Evolutionary conservation across 2,113 vertebrate genomes (phyloP).

Genomic region (Pterocles burchelli): DNA sequence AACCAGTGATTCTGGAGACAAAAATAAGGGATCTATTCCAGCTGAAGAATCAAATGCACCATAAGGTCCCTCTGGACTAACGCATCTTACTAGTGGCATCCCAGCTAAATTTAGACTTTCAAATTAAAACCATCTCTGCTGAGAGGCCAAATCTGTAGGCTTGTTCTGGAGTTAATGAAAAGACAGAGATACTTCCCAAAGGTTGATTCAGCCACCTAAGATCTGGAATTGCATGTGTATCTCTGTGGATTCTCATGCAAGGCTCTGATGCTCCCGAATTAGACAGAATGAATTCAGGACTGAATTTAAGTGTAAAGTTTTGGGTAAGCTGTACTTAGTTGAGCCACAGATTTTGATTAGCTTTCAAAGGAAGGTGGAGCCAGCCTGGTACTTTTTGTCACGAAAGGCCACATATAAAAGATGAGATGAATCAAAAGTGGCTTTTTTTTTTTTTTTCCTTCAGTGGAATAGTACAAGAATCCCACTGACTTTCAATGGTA

Average conservation of each 20-base stretch:
- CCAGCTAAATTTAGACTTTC: conserved; percentile 22
- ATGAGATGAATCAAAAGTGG: not conserved
- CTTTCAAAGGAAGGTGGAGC: not conserved
- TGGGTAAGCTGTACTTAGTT: not conserved
- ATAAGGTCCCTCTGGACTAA: not conserved
- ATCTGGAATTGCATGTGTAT: not conserved
- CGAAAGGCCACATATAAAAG: not conserved
- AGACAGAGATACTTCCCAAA: not conserved
- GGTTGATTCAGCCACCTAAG: not conserved
- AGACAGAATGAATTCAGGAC: not conserved
- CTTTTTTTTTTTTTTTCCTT: not conserved
- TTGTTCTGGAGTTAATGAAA: not conserved
- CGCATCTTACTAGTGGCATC: conserved; percentile 29
- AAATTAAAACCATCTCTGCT: conserved; percentile 24
- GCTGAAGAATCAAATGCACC: not conserved
- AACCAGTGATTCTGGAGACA: not conserved
- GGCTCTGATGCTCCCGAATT: not conserved
- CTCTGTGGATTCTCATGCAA: not conserved
- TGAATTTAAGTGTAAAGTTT: not conserved
- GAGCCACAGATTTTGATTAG: not conserved
- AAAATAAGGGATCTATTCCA: not conserved
- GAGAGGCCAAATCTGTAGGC: not conserved
- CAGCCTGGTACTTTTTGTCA: not conserved
- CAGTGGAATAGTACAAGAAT: fast-evolving
- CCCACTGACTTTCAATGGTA: not conserved